Evolutionary conservation across 2,797 vertebrate genomes (phyloP), one percentile per base, ranked within the genome.

Genomic region (Platalea minor): DNA sequence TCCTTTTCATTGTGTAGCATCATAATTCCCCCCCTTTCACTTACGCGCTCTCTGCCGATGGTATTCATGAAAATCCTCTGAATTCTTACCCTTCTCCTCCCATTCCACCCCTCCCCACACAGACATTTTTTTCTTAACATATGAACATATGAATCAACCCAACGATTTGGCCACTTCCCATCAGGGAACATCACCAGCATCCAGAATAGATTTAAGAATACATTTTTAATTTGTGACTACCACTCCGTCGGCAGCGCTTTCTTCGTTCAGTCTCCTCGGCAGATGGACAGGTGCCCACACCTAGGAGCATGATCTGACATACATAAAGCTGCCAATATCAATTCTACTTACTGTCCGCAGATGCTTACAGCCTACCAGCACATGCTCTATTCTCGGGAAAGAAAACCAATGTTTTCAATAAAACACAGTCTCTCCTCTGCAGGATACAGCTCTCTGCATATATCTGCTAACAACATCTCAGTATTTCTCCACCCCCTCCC

Each of bases 391-490:
- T 69, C 94, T 72, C 10, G 31, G 76, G 82, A 86, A 81, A 84
- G 89, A 73, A 81, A 87, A 45, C 9, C 87, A 16, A 31, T 4
- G 35, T 51, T 91, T 93, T 39, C 65, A 39, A 60, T 17, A 67
- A 45, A 92, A 11, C 65, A 50, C 50, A 50, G 67, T 4, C 88
- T 76, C 95, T 75, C 91, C 93, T 69, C 96, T 73, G 95, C 95
- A 95, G 94, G 94, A 48, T 39, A 1, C 89, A 35, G 94, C 95
- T 70, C 92, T 88, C 91, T 69, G 76, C 89, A 10, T 73, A 37
- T 45, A 96, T 96, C 97, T 97, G 91, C 95, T 94, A 96, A 96
- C 93, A 84, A 67, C 93, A 97, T 92, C 89, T n/a, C 63, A 10
- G 79, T 8, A 60, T 73, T 96, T 96, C 94, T 97, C 95, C 95